Conservation (phyloP, 2,888 invertebrate genomes). For the Lasioglossum lativentre region DNA sequence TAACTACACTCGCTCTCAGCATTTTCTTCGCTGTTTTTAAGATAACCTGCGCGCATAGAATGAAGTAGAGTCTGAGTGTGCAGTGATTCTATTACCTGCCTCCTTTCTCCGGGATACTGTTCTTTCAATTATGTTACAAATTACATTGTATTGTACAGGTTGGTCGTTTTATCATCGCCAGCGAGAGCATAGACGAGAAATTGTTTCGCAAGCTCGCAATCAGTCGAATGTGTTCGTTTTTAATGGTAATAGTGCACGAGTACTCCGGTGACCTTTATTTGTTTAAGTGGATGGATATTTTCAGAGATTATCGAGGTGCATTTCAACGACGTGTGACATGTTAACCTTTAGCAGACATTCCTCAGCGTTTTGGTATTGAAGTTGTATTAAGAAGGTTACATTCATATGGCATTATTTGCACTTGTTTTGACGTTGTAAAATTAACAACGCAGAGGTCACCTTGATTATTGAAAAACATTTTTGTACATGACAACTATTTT, state of each 20-base stretch:
- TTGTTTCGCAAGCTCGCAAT: neutral
- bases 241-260: neutral
- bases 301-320: neutral
- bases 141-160: neutral
- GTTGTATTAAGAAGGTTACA: neutral
- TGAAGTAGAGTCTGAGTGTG: neutral
- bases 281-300: neutral
- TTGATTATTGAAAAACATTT: neutral
- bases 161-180: neutral
- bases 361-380: neutral
- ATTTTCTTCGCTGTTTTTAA: constrained; percentile 3
- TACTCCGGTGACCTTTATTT: neutral
- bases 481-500: neutral
- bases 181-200: neutral
- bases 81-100: neutral
- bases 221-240: neutral
- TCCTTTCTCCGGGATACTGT: neutral
- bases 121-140: constrained; percentile 4
- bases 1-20: neutral
- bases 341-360: neutral
- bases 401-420: neutral
- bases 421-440: neutral
- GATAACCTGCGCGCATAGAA: neutral
- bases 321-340: neutral
- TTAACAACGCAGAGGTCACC: neutral